Conservation (phyloP, 2,113 vertebrate genomes). For the Bolborhynchus lineola region DNA sequence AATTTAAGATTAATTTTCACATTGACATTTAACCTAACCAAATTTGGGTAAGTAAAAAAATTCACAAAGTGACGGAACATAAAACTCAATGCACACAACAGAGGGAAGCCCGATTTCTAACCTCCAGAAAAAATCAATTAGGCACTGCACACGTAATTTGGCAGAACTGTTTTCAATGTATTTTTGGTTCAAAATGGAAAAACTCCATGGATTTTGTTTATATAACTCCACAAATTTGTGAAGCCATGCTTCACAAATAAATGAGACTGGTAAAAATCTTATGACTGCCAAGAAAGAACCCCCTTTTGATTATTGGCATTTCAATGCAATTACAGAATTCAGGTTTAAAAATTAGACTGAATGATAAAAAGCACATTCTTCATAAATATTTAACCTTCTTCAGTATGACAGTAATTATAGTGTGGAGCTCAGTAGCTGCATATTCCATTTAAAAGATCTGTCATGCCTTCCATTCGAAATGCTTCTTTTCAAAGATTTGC, state of each 20-base stretch:
- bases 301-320: constrained; percentile 42
- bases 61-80: background rate
- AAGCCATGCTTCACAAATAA: constrained; percentile 5
- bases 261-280: constrained; percentile 4
- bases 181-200: background rate
- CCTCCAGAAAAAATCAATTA: background rate
- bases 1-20: background rate
- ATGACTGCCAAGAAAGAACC: constrained; percentile 14
- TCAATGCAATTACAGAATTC: constrained; percentile 63
- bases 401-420: constrained; percentile 64
- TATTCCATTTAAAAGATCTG: constrained; percentile 43
- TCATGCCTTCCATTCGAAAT: constrained; percentile 47
- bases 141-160: background rate
- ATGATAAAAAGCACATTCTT: constrained; percentile 70
- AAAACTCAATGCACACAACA: background rate
- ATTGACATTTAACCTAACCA: background rate
- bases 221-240: background rate
- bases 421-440: constrained; percentile 26
- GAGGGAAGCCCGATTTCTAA: background rate
- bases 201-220: background rate
- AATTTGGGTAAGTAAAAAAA: background rate
- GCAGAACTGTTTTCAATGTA: background rate
- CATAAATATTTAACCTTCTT: constrained; percentile 75
- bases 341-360: constrained; percentile 67
- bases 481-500: constrained; percentile 29